These are phyloP conservation scores for Vesta saturnalis DNA, from an alignment of 2,888 invertebrate species.

Conservation along the genomic window DNA sequence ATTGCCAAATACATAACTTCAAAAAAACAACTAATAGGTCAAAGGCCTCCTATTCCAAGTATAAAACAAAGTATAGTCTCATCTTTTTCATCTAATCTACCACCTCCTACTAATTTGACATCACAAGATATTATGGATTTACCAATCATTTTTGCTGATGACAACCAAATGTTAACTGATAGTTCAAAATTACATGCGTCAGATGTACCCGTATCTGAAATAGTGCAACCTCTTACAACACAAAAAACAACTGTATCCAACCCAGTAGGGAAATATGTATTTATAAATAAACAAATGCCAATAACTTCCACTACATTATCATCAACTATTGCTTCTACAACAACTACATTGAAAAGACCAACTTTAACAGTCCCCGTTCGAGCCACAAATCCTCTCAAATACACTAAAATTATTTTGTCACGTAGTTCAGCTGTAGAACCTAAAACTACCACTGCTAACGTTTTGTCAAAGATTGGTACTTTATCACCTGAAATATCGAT, in stretches of 20 bases:
- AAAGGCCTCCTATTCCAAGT: conserved; percentile 47
- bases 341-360: conserved; percentile 37
- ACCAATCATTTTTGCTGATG: conserved; percentile 74
- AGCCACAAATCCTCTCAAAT: conserved; percentile 55
- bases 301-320: conserved; percentile 18
- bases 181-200: conserved; percentile 42
- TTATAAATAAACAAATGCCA: conserved; percentile 47
- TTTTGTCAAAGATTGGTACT: conserved; percentile 41
- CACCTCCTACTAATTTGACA: conserved; percentile 63
- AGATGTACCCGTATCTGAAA: conserved; percentile 30
- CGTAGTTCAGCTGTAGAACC: conserved; percentile 53
- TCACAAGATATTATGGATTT: conserved; percentile 70
- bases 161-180: conserved; percentile 58
- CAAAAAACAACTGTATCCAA: conserved; percentile 21
- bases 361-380: conserved; percentile 36
- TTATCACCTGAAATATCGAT: conserved; percentile 50
- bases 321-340: conserved; percentile 32
- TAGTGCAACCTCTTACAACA: conserved; percentile 21
- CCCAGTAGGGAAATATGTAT: conserved; percentile 43
- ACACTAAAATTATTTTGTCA: conserved; percentile 65
- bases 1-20: conserved; percentile 56
- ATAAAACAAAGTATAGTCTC: conserved; percentile 42
- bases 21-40: conserved; percentile 54
- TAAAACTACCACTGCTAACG: conserved; percentile 34
- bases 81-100: conserved; percentile 46